Conservation (phyloP, 2,113 vertebrate genomes). For the Petroica traversi region DNA sequence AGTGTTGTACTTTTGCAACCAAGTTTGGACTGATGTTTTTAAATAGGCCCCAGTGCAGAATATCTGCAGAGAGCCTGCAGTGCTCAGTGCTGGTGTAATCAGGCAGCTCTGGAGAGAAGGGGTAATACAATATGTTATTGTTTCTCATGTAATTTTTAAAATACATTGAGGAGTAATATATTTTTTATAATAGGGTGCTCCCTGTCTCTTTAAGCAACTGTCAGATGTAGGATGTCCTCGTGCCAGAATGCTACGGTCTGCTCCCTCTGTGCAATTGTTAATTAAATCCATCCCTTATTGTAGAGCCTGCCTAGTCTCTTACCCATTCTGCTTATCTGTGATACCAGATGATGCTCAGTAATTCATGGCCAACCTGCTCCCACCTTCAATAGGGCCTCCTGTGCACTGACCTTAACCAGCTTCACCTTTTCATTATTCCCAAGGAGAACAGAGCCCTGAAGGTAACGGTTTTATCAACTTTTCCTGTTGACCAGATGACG, state of each 20-base stretch:
- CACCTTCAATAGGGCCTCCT: constrained; percentile 29
- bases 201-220: constrained; percentile 61
- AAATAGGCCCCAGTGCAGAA: constrained; percentile 14
- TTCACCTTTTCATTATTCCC: constrained; percentile 48
- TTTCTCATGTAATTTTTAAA: constrained; percentile 43
- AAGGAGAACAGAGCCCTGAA: not conserved
- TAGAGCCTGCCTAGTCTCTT: constrained; percentile 41
- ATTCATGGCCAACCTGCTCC: constrained; percentile 55
- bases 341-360: constrained; percentile 56
- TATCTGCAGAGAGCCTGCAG: not conserved
- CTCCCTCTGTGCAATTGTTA: constrained; percentile 56
- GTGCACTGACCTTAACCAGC: constrained; percentile 45
- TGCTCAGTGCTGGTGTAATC: constrained; percentile 6
- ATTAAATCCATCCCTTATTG: constrained; percentile 65
- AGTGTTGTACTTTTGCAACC: constrained; percentile 21
- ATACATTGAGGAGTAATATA: constrained; percentile 26
- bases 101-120: constrained; percentile 13
- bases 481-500: constrained; percentile 39
- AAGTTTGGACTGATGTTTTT: constrained; percentile 45
- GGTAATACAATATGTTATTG: constrained; percentile 51
- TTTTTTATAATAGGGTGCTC: constrained; percentile 56
- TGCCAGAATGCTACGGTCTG: constrained; percentile 52
- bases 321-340: constrained; percentile 45
- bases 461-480: constrained; percentile 51
- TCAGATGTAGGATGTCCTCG: constrained; percentile 20